Conservation (phyloP, 1,140 invertebrate species). For the Stenopsyche tienmushanensis region DNA sequence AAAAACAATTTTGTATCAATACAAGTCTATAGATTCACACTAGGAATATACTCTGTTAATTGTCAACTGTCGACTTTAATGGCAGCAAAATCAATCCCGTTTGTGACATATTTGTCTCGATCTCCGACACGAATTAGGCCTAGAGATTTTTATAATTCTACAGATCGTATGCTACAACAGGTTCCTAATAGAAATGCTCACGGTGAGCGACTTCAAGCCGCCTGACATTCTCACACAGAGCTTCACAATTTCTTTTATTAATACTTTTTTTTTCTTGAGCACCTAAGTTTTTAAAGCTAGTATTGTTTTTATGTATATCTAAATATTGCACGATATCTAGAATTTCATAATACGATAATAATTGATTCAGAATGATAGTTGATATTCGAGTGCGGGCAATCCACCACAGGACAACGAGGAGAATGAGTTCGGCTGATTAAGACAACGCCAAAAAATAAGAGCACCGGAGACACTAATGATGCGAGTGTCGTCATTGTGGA, state of each 20-base stretch:
- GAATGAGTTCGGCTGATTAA: constrained; percentile 16
- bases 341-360: constrained; percentile 37
- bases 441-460: constrained; percentile 18
- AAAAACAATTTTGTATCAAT: constrained; percentile 36
- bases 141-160: constrained; percentile 19
- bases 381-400: constrained; percentile 17
- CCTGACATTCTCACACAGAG: constrained; percentile 13
- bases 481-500: constrained; percentile 72
- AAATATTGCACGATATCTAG: constrained; percentile 42
- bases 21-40: constrained; percentile 37
- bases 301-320: constrained; percentile 39
- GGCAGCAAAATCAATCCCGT: constrained; percentile 32
- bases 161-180: constrained; percentile 23
- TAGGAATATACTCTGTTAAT: constrained; percentile 35
- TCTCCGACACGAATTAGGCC: constrained; percentile 28
- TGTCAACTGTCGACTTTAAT: constrained; percentile 25
- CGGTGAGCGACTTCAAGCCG: constrained; percentile 14
- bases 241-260: constrained; percentile 30
- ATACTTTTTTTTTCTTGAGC: constrained; percentile 39
- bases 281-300: constrained; percentile 43
- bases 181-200: constrained; percentile 27
- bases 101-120: constrained; percentile 23
- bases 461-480: constrained; percentile 31
- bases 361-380: constrained; percentile 37
- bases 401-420: constrained; percentile 8